Base-by-base conservation (phyloP, 2,797 vertebrate genomes). In the Channa striata region DNA sequence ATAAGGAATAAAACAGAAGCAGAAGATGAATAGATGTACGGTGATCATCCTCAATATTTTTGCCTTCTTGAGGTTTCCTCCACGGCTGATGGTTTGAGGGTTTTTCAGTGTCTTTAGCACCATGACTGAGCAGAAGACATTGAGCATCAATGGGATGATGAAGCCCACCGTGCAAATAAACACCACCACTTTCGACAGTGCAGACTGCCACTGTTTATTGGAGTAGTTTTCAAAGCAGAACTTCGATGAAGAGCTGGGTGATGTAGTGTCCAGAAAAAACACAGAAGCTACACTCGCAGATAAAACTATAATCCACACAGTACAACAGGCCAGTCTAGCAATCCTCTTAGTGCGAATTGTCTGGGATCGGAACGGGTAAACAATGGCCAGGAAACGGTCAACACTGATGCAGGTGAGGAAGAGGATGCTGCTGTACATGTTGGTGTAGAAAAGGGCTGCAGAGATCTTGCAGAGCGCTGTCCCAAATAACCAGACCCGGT, bases 391-490 rank as follows among this genome's bases (percentile, higher is more conserved):
- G 72, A 97, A 99, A 10, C 98, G 95, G 79, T 99, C 98, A 1
- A 96, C 86, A 1, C 96, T 97, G 84, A 99, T 99, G 88, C 96
- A 98, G 8, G 97, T 99, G 87, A 99, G 93, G 87, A 99, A 99
- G 59, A 99, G 87, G 89, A 99, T 98, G 91, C 97, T 99, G 59
- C 98, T 95, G 0, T 99, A 99, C 98, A 99, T 97, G 74, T 99
- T 99, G 23, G 95, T 99, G 17, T 97, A 97, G 87, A 99, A 99
- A 19, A 98, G 80, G 0, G 96, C 90, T 72, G 98, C 96, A 0
- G 97, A 97, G 77, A 99, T 93, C 91, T 96, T 97, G 92, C 98
- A 99, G 13, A 97, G 92, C 21, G 87, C 49, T 8, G 93, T 86
- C 53, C 96, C 96, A 61, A 99, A 99, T 0, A 95, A 82, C 98